Conservation (phyloP, 2,797 vertebrate genomes). For the Dryobates pubescens region DNA sequence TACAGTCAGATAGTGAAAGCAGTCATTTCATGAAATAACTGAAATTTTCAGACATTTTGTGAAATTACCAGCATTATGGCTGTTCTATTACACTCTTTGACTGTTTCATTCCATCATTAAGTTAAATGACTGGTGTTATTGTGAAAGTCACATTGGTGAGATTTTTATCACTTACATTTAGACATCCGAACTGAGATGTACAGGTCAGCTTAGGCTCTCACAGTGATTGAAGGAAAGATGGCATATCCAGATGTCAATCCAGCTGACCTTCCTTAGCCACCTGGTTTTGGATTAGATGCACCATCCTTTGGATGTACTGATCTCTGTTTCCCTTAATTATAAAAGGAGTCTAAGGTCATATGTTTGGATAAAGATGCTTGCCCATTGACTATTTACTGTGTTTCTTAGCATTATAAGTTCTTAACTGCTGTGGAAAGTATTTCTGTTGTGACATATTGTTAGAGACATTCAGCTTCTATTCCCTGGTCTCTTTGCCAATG, state of each 20-base stretch:
- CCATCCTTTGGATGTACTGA: background rate
- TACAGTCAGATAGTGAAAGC: slow-evolving; percentile 54
- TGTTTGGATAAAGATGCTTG: background rate
- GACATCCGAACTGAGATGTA: background rate
- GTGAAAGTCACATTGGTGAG: slow-evolving; percentile 6
- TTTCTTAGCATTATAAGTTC: background rate
- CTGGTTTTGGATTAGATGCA: background rate
- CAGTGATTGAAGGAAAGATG: background rate
- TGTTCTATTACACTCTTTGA: slow-evolving; percentile 42
- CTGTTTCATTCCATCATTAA: slow-evolving; percentile 51
- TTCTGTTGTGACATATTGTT: background rate
- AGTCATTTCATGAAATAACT: slow-evolving; percentile 65
- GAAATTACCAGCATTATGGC: slow-evolving; percentile 57
- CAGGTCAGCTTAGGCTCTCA: slow-evolving; percentile 8
- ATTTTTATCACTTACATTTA: slow-evolving; percentile 41
- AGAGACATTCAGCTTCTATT: background rate
- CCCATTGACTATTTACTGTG: background rate
- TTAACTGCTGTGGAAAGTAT: background rate
- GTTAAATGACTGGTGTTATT: slow-evolving; percentile 49
- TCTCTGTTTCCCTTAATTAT: background rate
- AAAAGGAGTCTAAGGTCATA: background rate
- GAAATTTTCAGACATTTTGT: slow-evolving; percentile 56
- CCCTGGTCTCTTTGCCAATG: background rate
- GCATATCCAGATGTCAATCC: background rate
- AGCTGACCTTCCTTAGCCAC: background rate